Evolutionary conservation across 2,113 vertebrate species (phyloP).

Genomic region (Pluvialis apricaria): DNA sequence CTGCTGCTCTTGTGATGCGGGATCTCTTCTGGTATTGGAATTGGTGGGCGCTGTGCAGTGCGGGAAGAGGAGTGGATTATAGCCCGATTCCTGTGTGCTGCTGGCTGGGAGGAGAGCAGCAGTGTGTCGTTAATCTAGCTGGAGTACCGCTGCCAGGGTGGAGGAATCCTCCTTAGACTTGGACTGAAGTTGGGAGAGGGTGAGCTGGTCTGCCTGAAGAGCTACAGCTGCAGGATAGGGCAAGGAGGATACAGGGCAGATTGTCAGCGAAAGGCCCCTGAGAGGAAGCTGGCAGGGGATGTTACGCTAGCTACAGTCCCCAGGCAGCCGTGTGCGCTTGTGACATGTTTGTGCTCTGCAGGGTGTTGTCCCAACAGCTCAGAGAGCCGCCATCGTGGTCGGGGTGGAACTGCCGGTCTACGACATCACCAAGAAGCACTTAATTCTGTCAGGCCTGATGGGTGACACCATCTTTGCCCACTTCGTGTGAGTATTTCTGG

Average conservation of each 20-base stretch:
- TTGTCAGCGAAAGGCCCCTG: not conserved
- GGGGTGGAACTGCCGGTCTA: constrained; percentile 92
- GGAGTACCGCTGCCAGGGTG: rapidly evolving
- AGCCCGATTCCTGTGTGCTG: rapidly evolving
- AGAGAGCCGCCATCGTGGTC: constrained; percentile 91
- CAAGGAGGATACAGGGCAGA: rapidly evolving
- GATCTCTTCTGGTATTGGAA: not conserved
- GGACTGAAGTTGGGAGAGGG: not conserved
- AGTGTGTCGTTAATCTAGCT: not conserved
- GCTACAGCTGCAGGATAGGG: not conserved
- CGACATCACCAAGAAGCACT: constrained; percentile 93
- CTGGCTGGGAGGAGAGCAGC: not conserved
- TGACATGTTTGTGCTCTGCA: constrained; percentile 37
- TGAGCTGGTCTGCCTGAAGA: not conserved
- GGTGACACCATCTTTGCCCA: constrained; percentile 91
- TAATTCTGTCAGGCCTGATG: constrained; percentile 89
- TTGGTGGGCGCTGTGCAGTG: not conserved
- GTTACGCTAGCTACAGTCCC: not conserved
- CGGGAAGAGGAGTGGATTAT: not conserved
- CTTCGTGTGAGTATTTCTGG: constrained; percentile 82
- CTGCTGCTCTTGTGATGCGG: not conserved
- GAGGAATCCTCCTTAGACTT: not conserved
- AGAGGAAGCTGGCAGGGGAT: not conserved
- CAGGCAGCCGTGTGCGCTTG: not conserved
- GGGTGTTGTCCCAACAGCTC: constrained; percentile 92